Conservation (phyloP, 2,113 vertebrate genomes). For the Micromys minutus region DNA sequence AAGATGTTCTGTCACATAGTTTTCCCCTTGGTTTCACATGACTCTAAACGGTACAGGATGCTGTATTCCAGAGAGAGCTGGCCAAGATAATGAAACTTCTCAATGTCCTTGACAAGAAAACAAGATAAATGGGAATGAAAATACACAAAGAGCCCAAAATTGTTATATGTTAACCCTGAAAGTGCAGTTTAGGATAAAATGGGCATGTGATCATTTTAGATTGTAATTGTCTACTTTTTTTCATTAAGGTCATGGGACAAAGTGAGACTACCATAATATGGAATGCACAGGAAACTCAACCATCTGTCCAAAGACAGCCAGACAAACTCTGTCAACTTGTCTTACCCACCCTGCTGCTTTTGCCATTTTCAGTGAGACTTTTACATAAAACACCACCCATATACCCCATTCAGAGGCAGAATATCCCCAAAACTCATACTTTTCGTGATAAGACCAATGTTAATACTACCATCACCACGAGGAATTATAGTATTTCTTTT, state of each 20-base stretch:
- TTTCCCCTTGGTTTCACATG: slow-evolving; percentile 32
- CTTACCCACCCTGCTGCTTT: neutral
- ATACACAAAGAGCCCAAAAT: neutral
- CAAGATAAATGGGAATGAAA: neutral
- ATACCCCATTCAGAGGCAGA: neutral
- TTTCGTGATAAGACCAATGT: neutral
- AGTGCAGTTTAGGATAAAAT: neutral
- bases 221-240: neutral
- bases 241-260: neutral
- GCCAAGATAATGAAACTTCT: neutral
- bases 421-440: neutral
- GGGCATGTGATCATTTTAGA: neutral
- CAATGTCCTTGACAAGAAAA: neutral
- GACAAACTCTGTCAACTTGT: too few relatives aligned
- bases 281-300: neutral
- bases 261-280: neutral
- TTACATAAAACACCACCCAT: neutral
- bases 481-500: neutral
- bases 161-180: neutral
- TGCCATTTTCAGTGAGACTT: neutral
- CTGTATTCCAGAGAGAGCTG: neutral
- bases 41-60: neutral
- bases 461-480: neutral
- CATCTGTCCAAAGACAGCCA: neutral
- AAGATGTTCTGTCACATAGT: slow-evolving; percentile 21